Percentiles rank a stretch among this genome's conserved stretches.
Evolutionary conservation across 2,113 vertebrate species (phyloP).

Genomic region (Hippolais icterina): DNA sequence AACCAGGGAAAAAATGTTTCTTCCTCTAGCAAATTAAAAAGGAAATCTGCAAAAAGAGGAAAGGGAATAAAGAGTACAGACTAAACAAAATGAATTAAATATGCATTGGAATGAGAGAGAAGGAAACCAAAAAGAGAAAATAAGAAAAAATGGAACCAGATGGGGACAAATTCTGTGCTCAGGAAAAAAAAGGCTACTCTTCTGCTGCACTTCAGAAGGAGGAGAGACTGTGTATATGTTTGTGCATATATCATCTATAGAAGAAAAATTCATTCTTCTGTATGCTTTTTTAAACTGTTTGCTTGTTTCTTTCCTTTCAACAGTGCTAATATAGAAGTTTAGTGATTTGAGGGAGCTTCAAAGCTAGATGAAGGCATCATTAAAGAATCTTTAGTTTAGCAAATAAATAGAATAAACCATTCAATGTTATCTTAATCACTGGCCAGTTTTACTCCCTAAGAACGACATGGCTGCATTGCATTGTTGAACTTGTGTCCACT

Average conservation of each 20-base stretch:
- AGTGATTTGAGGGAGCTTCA: neutral
- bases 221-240: neutral
- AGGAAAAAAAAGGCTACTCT: neutral
- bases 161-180: neutral
- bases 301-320: neutral
- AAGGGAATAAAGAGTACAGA: slow-evolving; percentile 11
- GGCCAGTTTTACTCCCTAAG: neutral
- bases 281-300: neutral
- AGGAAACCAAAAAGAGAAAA: slow-evolving; percentile 10
- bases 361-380: neutral
- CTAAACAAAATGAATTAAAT: slow-evolving; percentile 57
- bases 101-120: slow-evolving; percentile 5
- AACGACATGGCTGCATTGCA: neutral
- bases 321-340: neutral
- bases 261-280: neutral
- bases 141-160: slow-evolving; percentile 51
- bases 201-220: neutral
- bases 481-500: neutral
- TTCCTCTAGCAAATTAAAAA: slow-evolving; percentile 22
- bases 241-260: neutral
- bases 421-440: neutral
- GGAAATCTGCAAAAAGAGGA: slow-evolving; percentile 32
- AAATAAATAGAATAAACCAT: neutral
- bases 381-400: neutral
- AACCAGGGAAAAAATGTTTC: neutral